A percentile compares a stretch with the other conserved stretches of the same genome.
phyloP scores from a whole-genome alignment of 1,140 invertebrate genomes.

The Wasmannia auropunctata region DNA sequence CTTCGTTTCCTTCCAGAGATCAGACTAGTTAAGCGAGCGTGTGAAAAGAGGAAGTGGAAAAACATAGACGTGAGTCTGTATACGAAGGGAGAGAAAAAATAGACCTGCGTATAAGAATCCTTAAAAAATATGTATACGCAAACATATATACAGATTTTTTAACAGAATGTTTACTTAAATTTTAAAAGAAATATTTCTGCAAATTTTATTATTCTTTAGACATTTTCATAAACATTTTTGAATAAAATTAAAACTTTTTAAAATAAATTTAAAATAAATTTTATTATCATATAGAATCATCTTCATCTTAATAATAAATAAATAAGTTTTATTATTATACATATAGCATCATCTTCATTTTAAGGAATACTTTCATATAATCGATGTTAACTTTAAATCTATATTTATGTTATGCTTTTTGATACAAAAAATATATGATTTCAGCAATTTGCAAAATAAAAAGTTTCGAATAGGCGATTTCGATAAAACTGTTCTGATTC shows the following conservation, averaged over 20 bases:
- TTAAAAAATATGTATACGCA: background rate
- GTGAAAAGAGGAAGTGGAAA: conserved; percentile 53
- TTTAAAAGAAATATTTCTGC: background rate
- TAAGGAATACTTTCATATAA: too few species aligned
- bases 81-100: conserved; percentile 1
- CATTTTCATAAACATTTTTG: background rate
- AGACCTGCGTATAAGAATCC: background rate
- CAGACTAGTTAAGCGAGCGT: conserved; percentile 44
- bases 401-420: too few species aligned
- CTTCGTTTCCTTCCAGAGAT: conserved; percentile 57
- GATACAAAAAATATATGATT: too few species aligned
- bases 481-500: too few species aligned
- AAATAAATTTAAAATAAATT: background rate
- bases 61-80: conserved; percentile 22
- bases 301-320: too few species aligned
- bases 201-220: background rate
- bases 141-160: background rate
- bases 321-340: too few species aligned
- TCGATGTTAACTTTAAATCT: too few species aligned
- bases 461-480: too few species aligned
- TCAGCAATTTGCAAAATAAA: too few species aligned
- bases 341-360: too few species aligned
- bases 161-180: background rate
- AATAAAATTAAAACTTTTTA: background rate
- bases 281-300: background rate